These are phyloP conservation scores for Epinotia nisella DNA, from an alignment of 2,888 invertebrate species.

Conservation along the genomic window DNA sequence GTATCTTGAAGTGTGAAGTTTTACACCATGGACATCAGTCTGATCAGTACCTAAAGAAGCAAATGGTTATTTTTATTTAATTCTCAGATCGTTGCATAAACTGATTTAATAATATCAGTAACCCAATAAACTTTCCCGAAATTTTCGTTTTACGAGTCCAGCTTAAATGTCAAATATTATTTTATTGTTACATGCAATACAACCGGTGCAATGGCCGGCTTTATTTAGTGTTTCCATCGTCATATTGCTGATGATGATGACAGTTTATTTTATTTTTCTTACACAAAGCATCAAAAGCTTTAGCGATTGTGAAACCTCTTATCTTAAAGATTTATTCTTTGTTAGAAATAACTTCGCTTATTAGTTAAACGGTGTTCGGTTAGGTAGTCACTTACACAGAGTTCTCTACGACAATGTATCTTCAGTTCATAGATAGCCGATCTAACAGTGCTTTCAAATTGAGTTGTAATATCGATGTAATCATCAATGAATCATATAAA, in stretches of 20 bases:
- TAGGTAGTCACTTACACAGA: too few species aligned
- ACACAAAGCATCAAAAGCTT: background rate
- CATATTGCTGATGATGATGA: background rate
- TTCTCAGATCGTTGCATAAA: constrained; percentile 13
- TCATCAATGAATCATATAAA: constrained; percentile 27
- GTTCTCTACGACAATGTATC: too few species aligned
- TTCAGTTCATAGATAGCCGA: background rate
- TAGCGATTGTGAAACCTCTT: background rate
- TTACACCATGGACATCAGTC: constrained; percentile 1
- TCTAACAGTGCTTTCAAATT: constrained; percentile 27
- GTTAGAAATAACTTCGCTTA: too few species aligned
- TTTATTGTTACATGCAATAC: constrained; percentile 14
- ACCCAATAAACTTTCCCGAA: constrained; percentile 21
- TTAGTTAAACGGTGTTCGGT: too few species aligned
- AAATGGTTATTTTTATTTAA: constrained; percentile 9
- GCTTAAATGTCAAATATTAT: constrained; percentile 38
- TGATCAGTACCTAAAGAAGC: background rate
- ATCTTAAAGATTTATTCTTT: background rate
- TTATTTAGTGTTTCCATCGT: constrained; percentile 13
- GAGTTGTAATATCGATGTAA: constrained; percentile 1
- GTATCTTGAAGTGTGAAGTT: constrained; percentile 31
- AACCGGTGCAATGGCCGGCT: constrained; percentile 8
- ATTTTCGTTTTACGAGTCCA: constrained; percentile 23
- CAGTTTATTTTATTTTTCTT: background rate
- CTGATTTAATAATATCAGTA: constrained; percentile 29